Percentiles rank a stretch among this genome's conserved stretches.
Conservation (phyloP, 2,113 vertebrate genomes). For the Corythornis vintsioides region DNA sequence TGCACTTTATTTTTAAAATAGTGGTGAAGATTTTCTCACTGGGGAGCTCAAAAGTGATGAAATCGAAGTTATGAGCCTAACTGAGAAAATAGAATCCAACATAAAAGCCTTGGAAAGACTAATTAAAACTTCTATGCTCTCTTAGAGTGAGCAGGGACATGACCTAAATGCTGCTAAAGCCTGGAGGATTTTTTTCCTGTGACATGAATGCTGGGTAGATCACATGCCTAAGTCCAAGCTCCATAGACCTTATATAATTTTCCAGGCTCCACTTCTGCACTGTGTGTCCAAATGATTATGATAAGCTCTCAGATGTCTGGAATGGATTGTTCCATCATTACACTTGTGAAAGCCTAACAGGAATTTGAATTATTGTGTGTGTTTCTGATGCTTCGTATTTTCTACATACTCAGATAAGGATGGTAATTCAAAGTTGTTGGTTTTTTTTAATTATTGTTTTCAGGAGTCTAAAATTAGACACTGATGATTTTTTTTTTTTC, state of each 20-base stretch:
- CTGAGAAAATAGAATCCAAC: not conserved
- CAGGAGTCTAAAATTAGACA: not conserved
- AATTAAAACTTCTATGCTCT: not conserved
- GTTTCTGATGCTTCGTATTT: not conserved
- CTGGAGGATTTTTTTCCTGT: not conserved
- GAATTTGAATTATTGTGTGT: not conserved
- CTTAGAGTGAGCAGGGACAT: not conserved
- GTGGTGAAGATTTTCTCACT: not conserved
- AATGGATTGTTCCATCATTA: not conserved
- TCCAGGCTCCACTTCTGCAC: not conserved
- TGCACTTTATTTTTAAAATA: not conserved
- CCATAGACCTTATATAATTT: conserved; percentile 13
- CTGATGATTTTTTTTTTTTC: not conserved
- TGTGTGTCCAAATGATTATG: conserved; percentile 52
- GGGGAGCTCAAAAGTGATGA: not conserved
- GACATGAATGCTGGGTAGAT: not conserved
- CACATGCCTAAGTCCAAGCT: not conserved
- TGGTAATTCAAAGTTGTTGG: not conserved
- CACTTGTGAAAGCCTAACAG: not conserved
- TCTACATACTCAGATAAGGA: not conserved
- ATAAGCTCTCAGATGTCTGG: conserved; percentile 31
- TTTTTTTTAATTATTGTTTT: not conserved
- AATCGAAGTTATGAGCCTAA: not conserved
- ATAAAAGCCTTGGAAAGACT: not conserved
- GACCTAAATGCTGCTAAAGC: conserved; percentile 14